Percentiles rank a stretch among this genome's conserved stretches.
Conservation (phyloP, 2,113 vertebrate genomes). For the Pholis gunnellus region DNA sequence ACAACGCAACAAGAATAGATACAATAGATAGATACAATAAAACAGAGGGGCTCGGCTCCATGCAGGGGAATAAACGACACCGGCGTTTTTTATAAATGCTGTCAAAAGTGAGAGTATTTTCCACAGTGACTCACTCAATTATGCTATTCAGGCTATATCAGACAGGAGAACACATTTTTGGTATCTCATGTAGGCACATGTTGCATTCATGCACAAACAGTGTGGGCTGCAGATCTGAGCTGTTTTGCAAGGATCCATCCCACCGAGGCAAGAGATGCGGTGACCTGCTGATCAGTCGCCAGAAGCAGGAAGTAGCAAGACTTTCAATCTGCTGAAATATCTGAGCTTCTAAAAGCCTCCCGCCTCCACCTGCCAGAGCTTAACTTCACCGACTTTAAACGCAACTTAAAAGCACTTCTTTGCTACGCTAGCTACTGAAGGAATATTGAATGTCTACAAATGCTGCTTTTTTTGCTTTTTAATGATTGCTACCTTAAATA, state of each 20-base stretch:
- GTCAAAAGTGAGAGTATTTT: conserved; percentile 7
- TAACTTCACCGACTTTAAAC: background rate
- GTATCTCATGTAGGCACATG: conserved; percentile 14
- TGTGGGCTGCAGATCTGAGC: conserved; percentile 8
- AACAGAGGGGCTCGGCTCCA: conserved; percentile 13
- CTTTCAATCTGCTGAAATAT: background rate
- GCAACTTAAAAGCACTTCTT: no score
- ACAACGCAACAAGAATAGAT: conserved; percentile 3
- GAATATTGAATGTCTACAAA: no score
- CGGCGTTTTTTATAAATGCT: background rate
- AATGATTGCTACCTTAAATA: no score
- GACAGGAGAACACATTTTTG: background rate
- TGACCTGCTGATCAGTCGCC: background rate
- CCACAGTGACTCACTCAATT: background rate
- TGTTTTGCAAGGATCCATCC: conserved; percentile 13
- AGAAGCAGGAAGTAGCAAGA: background rate
- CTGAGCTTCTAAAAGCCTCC: background rate
- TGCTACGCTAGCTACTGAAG: no score
- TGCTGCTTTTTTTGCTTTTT: no score
- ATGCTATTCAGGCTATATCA: background rate
- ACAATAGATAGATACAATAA: no score
- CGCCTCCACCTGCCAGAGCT: background rate
- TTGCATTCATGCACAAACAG: conserved; percentile 12
- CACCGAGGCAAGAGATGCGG: background rate
- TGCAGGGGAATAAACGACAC: conserved; percentile 7